Evolutionary conservation across 2,797 vertebrate genomes (phyloP).

Genomic region (Chiroxiphia lanceolata): DNA sequence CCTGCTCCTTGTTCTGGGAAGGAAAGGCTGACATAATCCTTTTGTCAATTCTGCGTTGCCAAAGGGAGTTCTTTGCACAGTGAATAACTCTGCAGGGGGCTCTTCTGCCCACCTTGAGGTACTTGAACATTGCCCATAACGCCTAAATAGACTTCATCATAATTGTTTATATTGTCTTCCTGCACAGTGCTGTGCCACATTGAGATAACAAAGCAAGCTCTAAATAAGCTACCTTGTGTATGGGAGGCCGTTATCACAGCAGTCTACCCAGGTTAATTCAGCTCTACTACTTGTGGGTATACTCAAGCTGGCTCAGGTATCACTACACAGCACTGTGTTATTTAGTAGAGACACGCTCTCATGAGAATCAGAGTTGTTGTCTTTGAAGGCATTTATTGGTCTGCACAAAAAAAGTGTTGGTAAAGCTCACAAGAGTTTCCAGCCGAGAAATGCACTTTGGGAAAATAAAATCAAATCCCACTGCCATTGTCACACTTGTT

Average conservation of each 20-base stretch:
- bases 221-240: slow-evolving; percentile 48
- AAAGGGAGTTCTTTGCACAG: slow-evolving; percentile 17
- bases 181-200: not conserved
- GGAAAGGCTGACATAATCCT: slow-evolving; percentile 56
- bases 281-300: slow-evolving; percentile 29
- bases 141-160: slow-evolving; percentile 31
- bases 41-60: slow-evolving; percentile 4
- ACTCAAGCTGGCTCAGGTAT: not conserved
- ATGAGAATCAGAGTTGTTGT: not conserved
- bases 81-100: slow-evolving; percentile 20
- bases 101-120: slow-evolving; percentile 48
- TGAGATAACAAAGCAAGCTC: slow-evolving; percentile 56
- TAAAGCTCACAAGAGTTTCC: not conserved
- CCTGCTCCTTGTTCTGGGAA: not conserved
- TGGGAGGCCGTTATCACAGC: slow-evolving; percentile 46
- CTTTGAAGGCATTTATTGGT: slow-evolving; percentile 13
- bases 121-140: slow-evolving; percentile 33
- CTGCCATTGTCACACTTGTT: not conserved
- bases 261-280: slow-evolving; percentile 62
- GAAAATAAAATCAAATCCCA: not conserved
- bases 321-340: not conserved
- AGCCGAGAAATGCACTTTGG: not conserved
- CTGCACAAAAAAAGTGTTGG: not conserved
- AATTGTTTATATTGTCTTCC: slow-evolving; percentile 57
- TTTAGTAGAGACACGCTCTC: not conserved